phyloP scores from a whole-genome alignment of 2,888 invertebrate genomes.

The Prosopocoilus inquinatus region DNA sequence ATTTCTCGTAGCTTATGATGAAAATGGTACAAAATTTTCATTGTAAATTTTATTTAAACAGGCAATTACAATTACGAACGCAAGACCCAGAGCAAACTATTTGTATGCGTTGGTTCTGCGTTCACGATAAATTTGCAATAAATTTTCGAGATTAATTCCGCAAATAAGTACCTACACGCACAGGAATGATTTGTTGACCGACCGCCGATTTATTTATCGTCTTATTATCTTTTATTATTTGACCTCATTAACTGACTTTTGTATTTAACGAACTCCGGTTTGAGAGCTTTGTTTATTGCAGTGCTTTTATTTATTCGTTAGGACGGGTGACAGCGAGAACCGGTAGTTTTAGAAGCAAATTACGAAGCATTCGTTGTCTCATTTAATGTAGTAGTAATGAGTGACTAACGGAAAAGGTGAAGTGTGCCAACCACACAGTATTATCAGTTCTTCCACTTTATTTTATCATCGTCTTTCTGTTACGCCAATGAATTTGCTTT shows the following conservation, averaged over 20 bases:
- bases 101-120: not conserved
- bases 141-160: conserved; percentile 23
- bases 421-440: no score
- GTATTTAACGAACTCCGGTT: conserved; percentile 31
- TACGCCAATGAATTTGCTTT: no score
- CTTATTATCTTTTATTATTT: conserved; percentile 36
- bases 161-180: conserved; percentile 20
- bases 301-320: conserved; percentile 16
- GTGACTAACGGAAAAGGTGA: no score
- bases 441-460: no score
- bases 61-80: no score
- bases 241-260: conserved; percentile 32
- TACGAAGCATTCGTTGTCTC: not conserved
- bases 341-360: not conserved
- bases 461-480: no score
- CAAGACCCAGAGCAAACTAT: no score
- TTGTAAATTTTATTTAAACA: no score
- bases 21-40: no score
- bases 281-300: conserved; percentile 26
- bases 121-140: conserved; percentile 20
- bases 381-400: no score
- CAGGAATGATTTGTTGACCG: conserved; percentile 24
- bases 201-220: conserved; percentile 32
- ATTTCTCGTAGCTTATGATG: no score
- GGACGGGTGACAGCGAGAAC: conserved; percentile 1